phyloP scores from a whole-genome alignment of 2,797 vertebrate genomes.

The Alexandromys oeconomus region DNA sequence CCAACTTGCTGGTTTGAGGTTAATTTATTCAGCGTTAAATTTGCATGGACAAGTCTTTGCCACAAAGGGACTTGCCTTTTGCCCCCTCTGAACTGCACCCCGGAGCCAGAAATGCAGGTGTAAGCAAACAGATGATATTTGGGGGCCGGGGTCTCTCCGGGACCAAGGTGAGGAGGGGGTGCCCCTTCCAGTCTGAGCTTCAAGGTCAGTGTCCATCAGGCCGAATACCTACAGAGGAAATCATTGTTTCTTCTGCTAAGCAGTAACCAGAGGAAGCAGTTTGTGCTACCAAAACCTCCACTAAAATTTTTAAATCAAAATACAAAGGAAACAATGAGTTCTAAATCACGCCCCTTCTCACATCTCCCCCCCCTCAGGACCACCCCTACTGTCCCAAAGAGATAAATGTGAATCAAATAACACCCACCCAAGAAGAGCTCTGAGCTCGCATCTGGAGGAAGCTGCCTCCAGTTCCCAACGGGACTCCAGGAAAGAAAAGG shows the following conservation, averaged over 20 bases:
- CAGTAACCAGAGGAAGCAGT: constrained; percentile 46
- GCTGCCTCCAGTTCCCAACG: not conserved
- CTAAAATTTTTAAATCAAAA: not conserved
- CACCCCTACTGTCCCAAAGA: not conserved
- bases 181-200: not conserved
- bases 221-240: constrained; percentile 34
- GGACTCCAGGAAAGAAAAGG: not conserved
- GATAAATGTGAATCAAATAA: constrained; percentile 16
- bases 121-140: constrained; percentile 17
- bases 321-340: not conserved
- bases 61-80: constrained; percentile 73
- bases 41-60: constrained; percentile 82
- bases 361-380: not conserved
- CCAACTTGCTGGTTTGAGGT: constrained; percentile 89
- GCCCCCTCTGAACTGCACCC: constrained; percentile 29
- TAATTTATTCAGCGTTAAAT: constrained; percentile 88
- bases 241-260: constrained; percentile 54
- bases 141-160: not conserved
- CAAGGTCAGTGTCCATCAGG: constrained; percentile 64
- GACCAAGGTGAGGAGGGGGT: not conserved
- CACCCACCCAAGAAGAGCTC: not conserved
- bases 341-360: not conserved
- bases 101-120: constrained; percentile 52
- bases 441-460: not conserved
- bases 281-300: constrained; percentile 43